phyloP scores from a whole-genome alignment of 2,113 vertebrate species.

The Dermatemys mawii region DNA sequence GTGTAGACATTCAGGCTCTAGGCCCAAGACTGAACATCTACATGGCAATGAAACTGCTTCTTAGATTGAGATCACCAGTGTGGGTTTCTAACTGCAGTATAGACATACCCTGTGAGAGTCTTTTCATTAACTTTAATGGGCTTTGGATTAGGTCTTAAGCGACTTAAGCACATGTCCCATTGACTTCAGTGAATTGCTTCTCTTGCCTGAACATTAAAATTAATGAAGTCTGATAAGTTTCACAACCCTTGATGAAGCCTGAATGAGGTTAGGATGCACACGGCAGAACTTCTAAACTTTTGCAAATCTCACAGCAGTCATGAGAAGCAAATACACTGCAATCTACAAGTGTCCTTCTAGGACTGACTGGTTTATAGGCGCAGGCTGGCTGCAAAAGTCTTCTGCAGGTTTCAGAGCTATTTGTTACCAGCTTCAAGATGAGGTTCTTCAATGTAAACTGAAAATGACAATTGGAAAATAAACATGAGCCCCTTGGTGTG shows the following conservation, averaged over 20 bases:
- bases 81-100: not conserved
- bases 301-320: conserved; percentile 34
- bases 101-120: fast-evolving
- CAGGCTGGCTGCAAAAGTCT: not conserved
- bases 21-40: no score
- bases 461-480: conserved; percentile 68
- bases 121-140: not conserved
- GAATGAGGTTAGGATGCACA: not conserved
- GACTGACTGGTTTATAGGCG: conserved; percentile 20
- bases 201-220: conserved; percentile 52
- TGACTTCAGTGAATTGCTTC: not conserved
- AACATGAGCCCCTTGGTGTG: conserved; percentile 42
- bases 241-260: not conserved
- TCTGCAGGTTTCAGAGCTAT: conserved; percentile 56
- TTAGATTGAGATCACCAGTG: no score
- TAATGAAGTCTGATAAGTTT: not conserved
- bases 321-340: conserved; percentile 33
- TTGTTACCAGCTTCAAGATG: conserved; percentile 63
- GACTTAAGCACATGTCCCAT: not conserved
- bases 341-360: conserved; percentile 10
- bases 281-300: conserved; percentile 31
- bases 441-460: conserved; percentile 67
- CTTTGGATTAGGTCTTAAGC: not conserved
- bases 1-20: not conserved
- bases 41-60: no score